Evolutionary conservation across 2,113 vertebrate species (phyloP).

Genomic region (Brienomyrus brachyistius): DNA sequence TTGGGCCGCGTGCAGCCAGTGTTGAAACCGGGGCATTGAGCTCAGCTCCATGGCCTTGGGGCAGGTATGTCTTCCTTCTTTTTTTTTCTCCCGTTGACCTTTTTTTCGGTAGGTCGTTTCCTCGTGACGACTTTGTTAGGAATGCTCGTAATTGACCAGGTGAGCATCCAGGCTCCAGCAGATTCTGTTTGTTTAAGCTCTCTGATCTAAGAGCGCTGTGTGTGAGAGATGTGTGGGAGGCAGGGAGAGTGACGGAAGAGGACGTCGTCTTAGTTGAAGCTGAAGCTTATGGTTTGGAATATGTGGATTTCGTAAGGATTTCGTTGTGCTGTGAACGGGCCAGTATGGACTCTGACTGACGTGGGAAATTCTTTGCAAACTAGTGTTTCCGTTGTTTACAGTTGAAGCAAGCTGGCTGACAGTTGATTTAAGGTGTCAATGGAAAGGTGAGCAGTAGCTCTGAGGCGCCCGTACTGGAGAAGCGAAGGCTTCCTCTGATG

Average conservation of each 20-base stretch:
- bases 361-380: neutral
- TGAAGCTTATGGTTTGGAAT: neutral
- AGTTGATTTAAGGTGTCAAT: neutral
- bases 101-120: conserved; percentile 11
- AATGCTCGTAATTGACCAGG: conserved; percentile 34
- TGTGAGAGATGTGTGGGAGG: neutral
- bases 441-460: neutral
- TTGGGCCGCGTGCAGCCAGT: neutral
- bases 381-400: neutral
- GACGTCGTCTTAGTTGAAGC: neutral
- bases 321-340: neutral
- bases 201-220: conserved; percentile 29
- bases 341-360: neutral
- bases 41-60: neutral
- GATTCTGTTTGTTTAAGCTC: conserved; percentile 35
- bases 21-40: neutral
- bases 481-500: neutral
- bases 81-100: neutral
- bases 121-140: conserved; percentile 28
- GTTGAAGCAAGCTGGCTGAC: neutral
- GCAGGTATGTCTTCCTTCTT: neutral
- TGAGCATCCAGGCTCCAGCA: conserved; percentile 15
- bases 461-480: neutral
- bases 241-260: neutral
- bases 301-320: neutral